Base-by-base conservation (phyloP, 2,113 vertebrate genomes). In the Tonatia bakeri region DNA sequence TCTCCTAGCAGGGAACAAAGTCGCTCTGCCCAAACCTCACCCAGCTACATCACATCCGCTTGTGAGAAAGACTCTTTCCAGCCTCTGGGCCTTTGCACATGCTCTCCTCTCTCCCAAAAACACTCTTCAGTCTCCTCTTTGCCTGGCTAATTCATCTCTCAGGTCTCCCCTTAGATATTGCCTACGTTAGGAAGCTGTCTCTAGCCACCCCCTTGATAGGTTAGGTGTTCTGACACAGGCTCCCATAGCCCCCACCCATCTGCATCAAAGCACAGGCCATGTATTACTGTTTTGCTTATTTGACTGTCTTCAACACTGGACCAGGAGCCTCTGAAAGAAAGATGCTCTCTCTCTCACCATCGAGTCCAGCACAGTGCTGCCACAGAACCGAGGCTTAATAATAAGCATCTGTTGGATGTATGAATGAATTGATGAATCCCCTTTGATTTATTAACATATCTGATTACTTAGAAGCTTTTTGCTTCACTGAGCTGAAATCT, bases 401-500 rank as follows among this genome's bases (percentile, higher is more conserved):
- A 9, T 26, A 87, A 85, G 56, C 69, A 92, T 65, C 38, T 81
- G 81, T 4, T 82, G 79, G 69, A 45, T 40, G 17, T 50, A 64
- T 38, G 43, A 82, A 54, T n/a, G 70, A 84, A 81, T 33, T 76
- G 28, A 11, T 20, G 28, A 52, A 24, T 10, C 33, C 67, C 28
- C 31, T 20, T 43, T 64, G n/a, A 17, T 54, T 84, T 36, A 59
- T 20, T n/a, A 87, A 59, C 31, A 69, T 40, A 67, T 67, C 93
- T 28, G 26, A 92, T 80, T 13, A 70, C 95, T 52, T 45, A 76
- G 56, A 87, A 85, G 92, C 50, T 61, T 76, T 54, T 26, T 5
- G 76, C 92, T 90, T 86, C 89, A 65, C 8, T 45, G 76, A 76
- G 40, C 89, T 59, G 65, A 52, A 77, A 70, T 38, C 85, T 15